Evolutionary conservation across 1,140 invertebrate species (phyloP).

Genomic region (Druon quercuslanigerum): DNA sequence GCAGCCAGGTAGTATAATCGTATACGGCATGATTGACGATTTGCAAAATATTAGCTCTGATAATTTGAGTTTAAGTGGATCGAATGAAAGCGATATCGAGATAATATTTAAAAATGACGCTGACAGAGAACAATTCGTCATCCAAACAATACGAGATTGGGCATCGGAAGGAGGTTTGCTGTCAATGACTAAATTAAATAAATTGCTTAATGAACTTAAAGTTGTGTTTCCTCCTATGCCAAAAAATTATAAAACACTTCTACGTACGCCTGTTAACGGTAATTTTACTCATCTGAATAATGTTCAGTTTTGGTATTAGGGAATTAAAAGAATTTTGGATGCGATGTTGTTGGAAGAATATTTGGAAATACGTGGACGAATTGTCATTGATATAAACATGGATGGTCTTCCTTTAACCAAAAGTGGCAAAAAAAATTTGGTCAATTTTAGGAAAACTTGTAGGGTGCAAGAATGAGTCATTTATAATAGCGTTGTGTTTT

Average conservation of each 20-base stretch:
- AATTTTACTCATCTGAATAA: background rate
- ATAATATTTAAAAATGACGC: too few relatives aligned
- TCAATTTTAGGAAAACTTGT: background rate
- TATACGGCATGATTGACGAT: too few relatives aligned
- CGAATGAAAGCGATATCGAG: too few relatives aligned
- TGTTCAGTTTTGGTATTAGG: background rate
- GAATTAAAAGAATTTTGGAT: too few relatives aligned
- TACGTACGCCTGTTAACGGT: background rate
- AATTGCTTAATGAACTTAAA: background rate
- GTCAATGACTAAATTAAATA: background rate
- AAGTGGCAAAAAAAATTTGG: too few relatives aligned
- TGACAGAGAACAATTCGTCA: background rate
- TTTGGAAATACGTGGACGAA: too few relatives aligned
- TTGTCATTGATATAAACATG: too few relatives aligned
- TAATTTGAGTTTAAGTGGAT: too few relatives aligned
- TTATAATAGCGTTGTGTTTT: background rate
- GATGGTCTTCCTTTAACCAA: too few relatives aligned
- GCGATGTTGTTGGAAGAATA: too few relatives aligned
- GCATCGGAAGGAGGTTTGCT: background rate
- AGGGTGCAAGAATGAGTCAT: background rate
- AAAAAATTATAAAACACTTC: background rate
- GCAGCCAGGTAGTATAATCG: too few relatives aligned
- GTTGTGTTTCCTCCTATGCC: background rate
- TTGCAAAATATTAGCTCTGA: too few relatives aligned
- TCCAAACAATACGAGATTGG: background rate